Conservation (phyloP, 1,140 invertebrate species). For the Drosophila orosa region DNA sequence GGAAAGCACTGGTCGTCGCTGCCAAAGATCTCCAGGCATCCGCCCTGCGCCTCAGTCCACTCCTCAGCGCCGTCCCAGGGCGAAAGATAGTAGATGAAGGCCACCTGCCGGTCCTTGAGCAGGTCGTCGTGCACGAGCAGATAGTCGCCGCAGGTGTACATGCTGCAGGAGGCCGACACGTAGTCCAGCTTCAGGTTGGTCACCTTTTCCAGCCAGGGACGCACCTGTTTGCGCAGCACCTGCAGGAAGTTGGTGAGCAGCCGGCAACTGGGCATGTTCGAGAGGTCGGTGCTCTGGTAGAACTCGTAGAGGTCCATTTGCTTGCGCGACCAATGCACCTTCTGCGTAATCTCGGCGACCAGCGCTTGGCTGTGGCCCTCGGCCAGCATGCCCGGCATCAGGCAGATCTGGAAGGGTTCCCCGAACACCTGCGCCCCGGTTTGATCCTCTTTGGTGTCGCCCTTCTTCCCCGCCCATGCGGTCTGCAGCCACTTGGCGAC, state of each 20-base stretch:
- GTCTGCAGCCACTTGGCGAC: conserved; percentile 61
- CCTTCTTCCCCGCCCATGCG: conserved; percentile 38
- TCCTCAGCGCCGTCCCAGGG: conserved; percentile 85
- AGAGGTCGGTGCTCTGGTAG: conserved; percentile 88
- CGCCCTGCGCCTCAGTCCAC: conserved; percentile 88
- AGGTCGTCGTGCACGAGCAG: conserved; percentile 90
- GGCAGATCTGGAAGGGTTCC: conserved; percentile 76
- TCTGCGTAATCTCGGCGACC: conserved; percentile 78
- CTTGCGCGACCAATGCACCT: conserved; percentile 87
- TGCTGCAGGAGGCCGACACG: conserved; percentile 89
- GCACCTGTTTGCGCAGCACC: conserved; percentile 67
- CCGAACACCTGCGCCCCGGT: conserved; percentile 63
- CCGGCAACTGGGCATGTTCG: conserved; percentile 85
- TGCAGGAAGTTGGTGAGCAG: conserved; percentile 76
- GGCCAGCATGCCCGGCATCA: conserved; percentile 60
- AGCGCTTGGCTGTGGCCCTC: conserved; percentile 42
- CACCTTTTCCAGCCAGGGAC: conserved; percentile 85
- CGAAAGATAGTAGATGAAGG: conserved; percentile 89
- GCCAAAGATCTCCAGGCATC: conserved; percentile 88
- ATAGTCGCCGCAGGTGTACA: conserved; percentile 89
- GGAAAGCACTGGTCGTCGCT: conserved; percentile 86
- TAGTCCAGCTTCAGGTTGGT: conserved; percentile 87
- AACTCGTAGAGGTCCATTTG: conserved; percentile 90
- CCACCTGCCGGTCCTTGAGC: conserved; percentile 88
- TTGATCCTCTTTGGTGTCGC: conserved; percentile 34